Conservation (phyloP, 2,888 invertebrate genomes). For the Ophraella communa region DNA sequence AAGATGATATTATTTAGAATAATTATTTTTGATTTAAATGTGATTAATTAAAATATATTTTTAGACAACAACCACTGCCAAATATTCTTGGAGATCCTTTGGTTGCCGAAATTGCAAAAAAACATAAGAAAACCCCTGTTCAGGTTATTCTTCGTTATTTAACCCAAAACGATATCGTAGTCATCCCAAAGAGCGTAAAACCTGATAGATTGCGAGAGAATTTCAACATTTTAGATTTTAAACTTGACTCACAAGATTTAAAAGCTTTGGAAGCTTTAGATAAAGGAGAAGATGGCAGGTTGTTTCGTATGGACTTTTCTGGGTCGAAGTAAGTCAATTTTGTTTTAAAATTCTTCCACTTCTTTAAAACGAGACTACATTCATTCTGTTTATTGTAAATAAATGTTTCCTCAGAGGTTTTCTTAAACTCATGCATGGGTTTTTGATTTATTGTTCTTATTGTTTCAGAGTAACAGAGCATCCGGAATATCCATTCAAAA, state of each 20-base stretch:
- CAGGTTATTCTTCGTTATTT: slow-evolving; percentile 75
- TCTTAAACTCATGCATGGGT: too few species aligned
- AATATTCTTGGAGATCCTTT: slow-evolving; percentile 35
- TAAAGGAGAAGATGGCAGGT: slow-evolving; percentile 59
- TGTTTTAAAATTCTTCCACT: background rate
- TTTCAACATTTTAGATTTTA: slow-evolving; percentile 75
- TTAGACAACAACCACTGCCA: slow-evolving; percentile 13
- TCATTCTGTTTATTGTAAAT: too few species aligned
- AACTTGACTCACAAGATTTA: slow-evolving; percentile 68
- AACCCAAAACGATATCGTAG: slow-evolving; percentile 73
- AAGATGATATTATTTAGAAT: too few species aligned
- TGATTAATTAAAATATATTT: too few species aligned
- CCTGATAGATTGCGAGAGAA: slow-evolving; percentile 75
- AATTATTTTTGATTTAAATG: too few species aligned
- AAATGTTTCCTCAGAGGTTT: too few species aligned
- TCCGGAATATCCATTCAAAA: slow-evolving; percentile 17
- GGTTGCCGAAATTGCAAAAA: slow-evolving; percentile 61
- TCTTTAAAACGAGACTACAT: too few species aligned
- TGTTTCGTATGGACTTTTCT: background rate
- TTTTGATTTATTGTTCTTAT: background rate
- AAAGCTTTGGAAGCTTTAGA: slow-evolving; percentile 67
- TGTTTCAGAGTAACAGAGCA: slow-evolving; percentile 12
- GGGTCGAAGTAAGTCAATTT: background rate
- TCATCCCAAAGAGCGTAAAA: slow-evolving; percentile 85
- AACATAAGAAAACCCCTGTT: slow-evolving; percentile 72